Evolutionary conservation across 2,113 vertebrate species (phyloP).

Genomic region (Pampusana beccarii): DNA sequence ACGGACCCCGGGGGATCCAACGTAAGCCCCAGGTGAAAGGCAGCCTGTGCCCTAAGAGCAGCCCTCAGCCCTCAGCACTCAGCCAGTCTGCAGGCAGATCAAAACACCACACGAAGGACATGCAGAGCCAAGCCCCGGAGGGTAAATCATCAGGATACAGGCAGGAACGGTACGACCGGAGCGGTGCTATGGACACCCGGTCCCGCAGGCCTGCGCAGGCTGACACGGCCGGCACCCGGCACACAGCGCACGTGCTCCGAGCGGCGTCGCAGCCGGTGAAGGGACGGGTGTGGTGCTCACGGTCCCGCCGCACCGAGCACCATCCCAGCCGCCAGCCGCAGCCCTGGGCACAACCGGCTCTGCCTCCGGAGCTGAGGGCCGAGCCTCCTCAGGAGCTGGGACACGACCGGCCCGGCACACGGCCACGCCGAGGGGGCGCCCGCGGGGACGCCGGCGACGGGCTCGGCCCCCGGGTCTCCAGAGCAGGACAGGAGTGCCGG

Average conservation of each 20-base stretch:
- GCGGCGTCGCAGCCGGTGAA: neutral
- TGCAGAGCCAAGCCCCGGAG: neutral
- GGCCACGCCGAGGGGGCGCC: neutral
- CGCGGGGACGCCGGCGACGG: too few species aligned
- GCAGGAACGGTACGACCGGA: neutral
- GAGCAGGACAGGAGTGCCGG: neutral
- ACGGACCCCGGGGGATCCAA: neutral
- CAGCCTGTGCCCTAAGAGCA: neutral
- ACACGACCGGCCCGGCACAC: rapidly evolving
- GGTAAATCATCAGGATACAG: neutral
- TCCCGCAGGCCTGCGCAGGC: neutral
- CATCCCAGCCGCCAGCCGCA: too few species aligned
- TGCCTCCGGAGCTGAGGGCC: rapidly evolving
- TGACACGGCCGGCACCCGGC: neutral
- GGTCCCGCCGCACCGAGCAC: too few species aligned
- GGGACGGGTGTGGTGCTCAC: too few species aligned
- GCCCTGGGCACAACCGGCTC: neutral
- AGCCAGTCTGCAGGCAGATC: neutral
- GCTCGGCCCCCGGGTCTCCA: rapidly evolving
- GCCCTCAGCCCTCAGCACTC: too few species aligned
- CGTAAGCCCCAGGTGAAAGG: neutral
- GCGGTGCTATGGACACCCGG: rapidly evolving
- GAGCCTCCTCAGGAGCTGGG: rapidly evolving
- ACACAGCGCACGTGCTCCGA: neutral
- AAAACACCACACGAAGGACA: rapidly evolving